A percentile compares a stretch with the other conserved stretches of the same genome.
Evolutionary conservation across 1,140 invertebrate species (phyloP).

Genomic region (Coenobita brevimanus): DNA sequence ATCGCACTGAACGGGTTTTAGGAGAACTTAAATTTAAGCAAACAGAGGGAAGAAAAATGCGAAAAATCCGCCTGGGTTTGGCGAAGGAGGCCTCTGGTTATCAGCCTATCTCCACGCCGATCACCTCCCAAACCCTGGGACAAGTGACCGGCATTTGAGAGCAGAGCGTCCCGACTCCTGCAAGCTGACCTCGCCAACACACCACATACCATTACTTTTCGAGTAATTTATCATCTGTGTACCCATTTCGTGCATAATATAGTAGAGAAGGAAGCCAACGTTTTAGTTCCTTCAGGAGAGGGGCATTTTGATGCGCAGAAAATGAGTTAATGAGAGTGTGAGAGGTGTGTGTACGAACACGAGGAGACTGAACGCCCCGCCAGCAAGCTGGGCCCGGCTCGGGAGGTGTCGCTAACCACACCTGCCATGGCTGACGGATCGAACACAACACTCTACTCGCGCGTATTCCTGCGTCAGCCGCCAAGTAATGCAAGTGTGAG

Average conservation of each 20-base stretch:
- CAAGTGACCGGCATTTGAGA: constrained; percentile 50
- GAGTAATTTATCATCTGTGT: neutral
- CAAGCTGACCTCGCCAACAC: too few species aligned
- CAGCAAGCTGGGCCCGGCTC: neutral
- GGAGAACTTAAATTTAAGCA: neutral
- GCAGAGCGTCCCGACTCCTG: neutral
- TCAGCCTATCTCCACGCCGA: constrained; percentile 44
- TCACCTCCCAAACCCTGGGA: constrained; percentile 49
- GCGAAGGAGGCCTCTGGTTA: constrained; percentile 24
- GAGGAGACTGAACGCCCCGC: neutral
- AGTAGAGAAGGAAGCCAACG: too few species aligned
- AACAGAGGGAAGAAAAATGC: constrained; percentile 40
- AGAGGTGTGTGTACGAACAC: neutral
- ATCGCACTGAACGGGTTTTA: neutral
- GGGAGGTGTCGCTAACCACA: constrained; percentile 42
- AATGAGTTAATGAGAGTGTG: neutral
- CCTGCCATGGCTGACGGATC: constrained; percentile 16
- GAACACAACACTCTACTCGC: constrained; percentile 10
- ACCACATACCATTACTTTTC: too few species aligned
- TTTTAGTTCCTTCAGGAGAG: too few species aligned
- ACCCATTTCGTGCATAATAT: too few species aligned
- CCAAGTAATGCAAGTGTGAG: constrained; percentile 26
- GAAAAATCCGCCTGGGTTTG: constrained; percentile 37
- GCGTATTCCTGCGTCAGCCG: constrained; percentile 29
- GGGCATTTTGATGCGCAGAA: neutral